These are phyloP conservation scores for Delphinapterus leucas DNA, from an alignment of 2,113 vertebrate genomes.

Conservation along the genomic window DNA sequence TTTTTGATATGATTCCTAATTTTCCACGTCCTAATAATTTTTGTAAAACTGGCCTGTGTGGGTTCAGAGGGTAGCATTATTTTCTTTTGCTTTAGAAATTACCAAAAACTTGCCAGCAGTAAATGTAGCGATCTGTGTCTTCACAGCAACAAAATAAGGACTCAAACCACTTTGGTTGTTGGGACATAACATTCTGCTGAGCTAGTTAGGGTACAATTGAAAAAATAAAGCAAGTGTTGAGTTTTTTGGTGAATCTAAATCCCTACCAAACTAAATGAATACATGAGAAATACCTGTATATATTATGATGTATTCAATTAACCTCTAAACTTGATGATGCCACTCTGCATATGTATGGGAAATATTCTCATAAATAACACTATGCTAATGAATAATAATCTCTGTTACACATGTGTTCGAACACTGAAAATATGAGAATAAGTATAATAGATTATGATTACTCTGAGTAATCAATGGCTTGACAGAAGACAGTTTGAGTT, in stretches of 20 bases:
- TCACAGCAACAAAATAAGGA: background rate
- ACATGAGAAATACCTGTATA: background rate
- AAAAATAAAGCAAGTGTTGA: background rate
- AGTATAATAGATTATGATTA: background rate
- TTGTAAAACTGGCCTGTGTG: background rate
- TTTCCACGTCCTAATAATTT: background rate
- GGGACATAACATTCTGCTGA: background rate
- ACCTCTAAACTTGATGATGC: background rate
- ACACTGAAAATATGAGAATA: background rate
- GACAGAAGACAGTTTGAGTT: slow-evolving; percentile 5
- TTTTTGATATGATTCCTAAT: background rate
- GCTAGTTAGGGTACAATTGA: background rate
- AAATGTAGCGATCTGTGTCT: background rate
- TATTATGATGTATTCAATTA: background rate
- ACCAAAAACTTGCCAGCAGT: background rate
- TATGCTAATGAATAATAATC: background rate
- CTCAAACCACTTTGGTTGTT: background rate
- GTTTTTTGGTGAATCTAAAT: background rate
- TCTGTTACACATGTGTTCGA: background rate
- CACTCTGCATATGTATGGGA: background rate
- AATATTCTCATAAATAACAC: background rate
- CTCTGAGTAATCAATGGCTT: background rate
- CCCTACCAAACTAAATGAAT: background rate
- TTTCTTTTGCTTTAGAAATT: background rate
- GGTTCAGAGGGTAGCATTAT: background rate